Evolutionary conservation across 2,888 invertebrate species (phyloP), one percentile per base, ranked within the genome.

Genomic region (Lampropteryx suffumata): DNA sequence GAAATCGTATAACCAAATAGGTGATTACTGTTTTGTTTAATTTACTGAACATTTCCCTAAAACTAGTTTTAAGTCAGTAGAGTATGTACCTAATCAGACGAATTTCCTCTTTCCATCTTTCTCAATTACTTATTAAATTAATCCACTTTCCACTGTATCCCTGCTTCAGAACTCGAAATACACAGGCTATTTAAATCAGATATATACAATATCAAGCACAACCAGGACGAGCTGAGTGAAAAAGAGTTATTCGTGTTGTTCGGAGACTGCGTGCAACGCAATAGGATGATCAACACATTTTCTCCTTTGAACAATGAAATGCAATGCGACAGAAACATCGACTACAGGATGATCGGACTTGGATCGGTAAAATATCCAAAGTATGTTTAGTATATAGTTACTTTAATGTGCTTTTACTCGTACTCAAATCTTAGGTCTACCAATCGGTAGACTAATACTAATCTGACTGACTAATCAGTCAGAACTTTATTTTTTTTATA

Each of bases 121-220:
- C 21, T 21, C 21, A 5, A 21, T 21, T 21, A 2, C 2, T 3
- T 5, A 3, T 21, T 21, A 5, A 21, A 24, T 4, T 4, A 17
- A 17, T 17, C 3, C 17, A 17, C 17, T 24, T 24, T 24, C 2
- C 27, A 28, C 27, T 28, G n/a, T 10, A 29, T 3, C 29, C 7
- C 26, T 13, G 7, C 64, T 67, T 44, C 67, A 92, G 92, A 92
- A 71, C 57, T 88, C 14, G 93, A 93, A 79, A 63, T 92, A 28
- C 85, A 92, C 61, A 79, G 92, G 59, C 56, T 93, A 42, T 82
- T 92, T 40, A 84, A 92, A 64, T 90, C 91, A 0, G 77, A 89
- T 10, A 68, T 79, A 40, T 93, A 87, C 62, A 93, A 92, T 69
- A 74, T 81, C 3, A 74, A 82, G 57, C 90, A 91, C 54, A 67